Percentiles rank a stretch among this genome's conserved stretches.
phyloP scores from a whole-genome alignment of 2,113 vertebrate genomes.

The Alectura lathami region DNA sequence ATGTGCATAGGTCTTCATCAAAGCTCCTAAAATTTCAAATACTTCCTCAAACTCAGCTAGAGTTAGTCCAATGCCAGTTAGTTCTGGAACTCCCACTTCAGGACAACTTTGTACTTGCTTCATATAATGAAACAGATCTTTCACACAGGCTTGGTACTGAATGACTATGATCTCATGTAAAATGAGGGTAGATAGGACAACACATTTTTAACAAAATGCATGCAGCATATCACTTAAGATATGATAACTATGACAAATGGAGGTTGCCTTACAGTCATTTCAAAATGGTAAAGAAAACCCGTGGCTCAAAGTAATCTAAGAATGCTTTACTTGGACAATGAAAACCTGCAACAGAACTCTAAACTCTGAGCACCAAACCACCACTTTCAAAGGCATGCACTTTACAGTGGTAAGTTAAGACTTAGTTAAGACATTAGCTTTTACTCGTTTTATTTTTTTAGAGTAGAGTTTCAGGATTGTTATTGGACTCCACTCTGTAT shows the following conservation, averaged over 20 bases:
- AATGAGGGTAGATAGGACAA: not conserved
- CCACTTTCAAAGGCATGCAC: not conserved
- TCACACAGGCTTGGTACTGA: not conserved
- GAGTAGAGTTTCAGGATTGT: not conserved
- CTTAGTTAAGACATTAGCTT: not conserved
- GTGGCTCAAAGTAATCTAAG: not conserved
- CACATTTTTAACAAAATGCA: not conserved
- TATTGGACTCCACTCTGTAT: not conserved
- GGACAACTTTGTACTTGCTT: not conserved
- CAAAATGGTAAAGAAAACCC: not conserved
- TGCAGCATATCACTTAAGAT: not conserved
- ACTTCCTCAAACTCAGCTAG: not conserved
- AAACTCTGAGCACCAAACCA: fast-evolving
- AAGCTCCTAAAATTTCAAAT: not conserved
- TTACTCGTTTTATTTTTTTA: not conserved
- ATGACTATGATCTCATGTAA: not conserved
- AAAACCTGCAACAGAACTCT: not conserved
- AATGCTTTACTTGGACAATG: not conserved
- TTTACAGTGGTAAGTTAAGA: not conserved
- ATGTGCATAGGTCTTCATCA: not conserved
- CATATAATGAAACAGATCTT: not conserved
- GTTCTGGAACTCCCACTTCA: not conserved
- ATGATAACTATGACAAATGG: not conserved
- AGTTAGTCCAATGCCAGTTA: not conserved
- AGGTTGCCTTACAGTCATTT: not conserved